phyloP scores from a whole-genome alignment of 2,888 invertebrate genomes.

The Empis stercorea region DNA sequence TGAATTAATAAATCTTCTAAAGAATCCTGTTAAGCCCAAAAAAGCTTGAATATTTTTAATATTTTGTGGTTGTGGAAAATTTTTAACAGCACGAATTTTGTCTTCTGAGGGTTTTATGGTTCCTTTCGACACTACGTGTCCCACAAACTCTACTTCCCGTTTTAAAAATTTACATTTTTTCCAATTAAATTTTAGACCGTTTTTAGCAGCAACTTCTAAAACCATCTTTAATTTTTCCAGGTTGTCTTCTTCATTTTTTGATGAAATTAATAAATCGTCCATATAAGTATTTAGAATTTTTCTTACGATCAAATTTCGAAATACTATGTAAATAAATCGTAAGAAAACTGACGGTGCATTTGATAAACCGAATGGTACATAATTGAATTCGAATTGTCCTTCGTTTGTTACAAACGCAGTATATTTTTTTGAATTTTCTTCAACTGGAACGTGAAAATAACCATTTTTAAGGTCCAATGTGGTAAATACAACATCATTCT shows the following conservation, averaged over 20 bases:
- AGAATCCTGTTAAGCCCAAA: too few relatives aligned
- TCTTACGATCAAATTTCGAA: neutral
- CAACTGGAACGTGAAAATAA: neutral
- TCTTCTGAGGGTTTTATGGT: too few relatives aligned
- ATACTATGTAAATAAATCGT: too few relatives aligned
- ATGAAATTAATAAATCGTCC: neutral
- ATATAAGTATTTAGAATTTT: neutral
- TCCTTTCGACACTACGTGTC: conserved; percentile 6
- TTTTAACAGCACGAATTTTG: too few relatives aligned
- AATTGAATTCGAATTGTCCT: too few relatives aligned
- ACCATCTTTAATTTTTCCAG: conserved; percentile 4
- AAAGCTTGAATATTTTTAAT: too few relatives aligned
- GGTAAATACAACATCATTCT: conserved; percentile 7
- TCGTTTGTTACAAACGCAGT: neutral
- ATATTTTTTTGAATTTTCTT: neutral
- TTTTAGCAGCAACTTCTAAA: conserved; percentile 4
- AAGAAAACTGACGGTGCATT: too few relatives aligned
- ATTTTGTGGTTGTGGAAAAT: too few relatives aligned
- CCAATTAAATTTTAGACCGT: conserved; percentile 9
- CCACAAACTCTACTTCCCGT: conserved; percentile 10
- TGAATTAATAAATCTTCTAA: conserved; percentile 8
- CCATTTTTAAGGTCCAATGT: too few relatives aligned
- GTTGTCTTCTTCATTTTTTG: neutral
- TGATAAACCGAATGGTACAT: too few relatives aligned
- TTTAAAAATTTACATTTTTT: conserved; percentile 11